Evolutionary conservation across 2,888 invertebrate genomes (phyloP).

Genomic region (Drepana falcataria): DNA sequence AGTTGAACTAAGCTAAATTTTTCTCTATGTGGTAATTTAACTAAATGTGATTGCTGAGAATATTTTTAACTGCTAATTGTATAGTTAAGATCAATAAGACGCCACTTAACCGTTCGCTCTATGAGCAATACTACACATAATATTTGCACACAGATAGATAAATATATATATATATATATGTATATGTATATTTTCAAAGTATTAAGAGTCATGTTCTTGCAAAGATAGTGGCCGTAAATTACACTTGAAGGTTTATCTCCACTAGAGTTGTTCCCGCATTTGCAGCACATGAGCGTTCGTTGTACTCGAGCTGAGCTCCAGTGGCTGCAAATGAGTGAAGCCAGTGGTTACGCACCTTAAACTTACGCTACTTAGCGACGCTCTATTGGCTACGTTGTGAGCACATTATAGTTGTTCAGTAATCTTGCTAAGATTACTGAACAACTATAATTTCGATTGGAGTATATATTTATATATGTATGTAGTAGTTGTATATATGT

Average conservation of each 20-base stretch:
- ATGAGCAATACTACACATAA: slow-evolving; percentile 22
- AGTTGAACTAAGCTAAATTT: slow-evolving; percentile 74
- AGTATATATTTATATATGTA: slow-evolving; percentile 29
- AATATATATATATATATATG: background rate
- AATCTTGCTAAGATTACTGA: no score
- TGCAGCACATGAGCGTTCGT: background rate
- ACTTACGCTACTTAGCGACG: slow-evolving; percentile 10
- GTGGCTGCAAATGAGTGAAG: slow-evolving; percentile 1
- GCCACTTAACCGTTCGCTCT: slow-evolving; percentile 42
- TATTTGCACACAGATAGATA: slow-evolving; percentile 12
- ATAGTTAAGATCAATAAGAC: slow-evolving; percentile 67
- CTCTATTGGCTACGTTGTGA: slow-evolving; percentile 26
- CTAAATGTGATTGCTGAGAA: slow-evolving; percentile 76
- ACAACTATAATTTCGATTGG: no score
- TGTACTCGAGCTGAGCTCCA: background rate
- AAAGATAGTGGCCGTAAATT: background rate
- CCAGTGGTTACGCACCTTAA: slow-evolving; percentile 2
- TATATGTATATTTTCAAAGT: slow-evolving; percentile 1
- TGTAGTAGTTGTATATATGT: slow-evolving; percentile 41
- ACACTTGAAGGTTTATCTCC: background rate
- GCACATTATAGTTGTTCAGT: slow-evolving; percentile 28
- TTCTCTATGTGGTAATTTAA: slow-evolving; percentile 75
- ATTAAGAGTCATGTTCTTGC: slow-evolving; percentile 2
- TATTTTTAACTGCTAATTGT: slow-evolving; percentile 74
- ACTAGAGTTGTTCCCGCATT: background rate